phyloP scores from a whole-genome alignment of 2,113 vertebrate species.

The Xenotilapia caudafasciata region DNA sequence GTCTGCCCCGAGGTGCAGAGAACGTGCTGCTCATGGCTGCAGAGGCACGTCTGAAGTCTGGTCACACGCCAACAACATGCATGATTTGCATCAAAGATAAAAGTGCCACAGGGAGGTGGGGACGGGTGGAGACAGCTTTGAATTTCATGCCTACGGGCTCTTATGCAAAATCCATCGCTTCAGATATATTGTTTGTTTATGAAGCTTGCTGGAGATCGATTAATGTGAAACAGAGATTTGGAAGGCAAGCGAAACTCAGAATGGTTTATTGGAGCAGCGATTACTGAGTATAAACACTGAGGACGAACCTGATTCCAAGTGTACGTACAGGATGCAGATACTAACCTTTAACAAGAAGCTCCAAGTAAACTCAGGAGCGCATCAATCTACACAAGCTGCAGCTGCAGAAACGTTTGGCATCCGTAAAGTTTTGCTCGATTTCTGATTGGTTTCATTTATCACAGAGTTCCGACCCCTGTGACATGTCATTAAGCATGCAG shows the following conservation, averaged over 20 bases:
- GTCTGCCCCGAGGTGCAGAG: not conserved
- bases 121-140: not conserved
- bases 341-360: not conserved
- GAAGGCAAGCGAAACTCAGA: not conserved
- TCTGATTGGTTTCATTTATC: not conserved
- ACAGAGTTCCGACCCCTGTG: not conserved
- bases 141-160: not conserved
- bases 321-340: not conserved
- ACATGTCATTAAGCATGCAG: not conserved
- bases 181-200: not conserved
- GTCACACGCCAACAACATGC: slow-evolving; percentile 5
- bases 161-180: slow-evolving; percentile 11
- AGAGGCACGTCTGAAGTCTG: slow-evolving; percentile 2
- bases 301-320: not conserved
- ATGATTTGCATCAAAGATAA: slow-evolving; percentile 30
- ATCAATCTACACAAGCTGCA: not conserved
- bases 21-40: not conserved
- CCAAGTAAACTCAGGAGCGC: not conserved
- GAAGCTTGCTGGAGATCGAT: not conserved
- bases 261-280: not conserved
- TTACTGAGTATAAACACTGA: not conserved
- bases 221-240: not conserved
- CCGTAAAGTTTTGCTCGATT: not conserved
- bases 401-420: not conserved
- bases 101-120: not conserved